These are phyloP conservation scores for Drosophila setifemur DNA, from an alignment of 1,140 invertebrate species.

Conservation along the genomic window DNA sequence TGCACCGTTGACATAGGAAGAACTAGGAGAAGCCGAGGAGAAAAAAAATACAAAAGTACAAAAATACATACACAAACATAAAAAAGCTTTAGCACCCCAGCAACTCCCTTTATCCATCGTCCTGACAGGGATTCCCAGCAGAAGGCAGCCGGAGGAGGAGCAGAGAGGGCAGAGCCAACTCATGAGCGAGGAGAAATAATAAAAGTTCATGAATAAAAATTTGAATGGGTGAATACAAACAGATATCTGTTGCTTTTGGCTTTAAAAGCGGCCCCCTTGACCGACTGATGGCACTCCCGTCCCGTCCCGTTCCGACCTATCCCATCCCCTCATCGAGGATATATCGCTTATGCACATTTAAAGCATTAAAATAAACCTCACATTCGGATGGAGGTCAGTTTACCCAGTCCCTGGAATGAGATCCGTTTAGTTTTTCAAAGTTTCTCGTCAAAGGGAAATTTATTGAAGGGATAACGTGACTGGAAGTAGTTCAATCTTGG, in stretches of 20 bases:
- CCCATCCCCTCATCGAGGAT: neutral
- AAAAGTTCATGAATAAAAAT: slow-evolving; percentile 80
- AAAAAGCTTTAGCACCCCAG: slow-evolving; percentile 35
- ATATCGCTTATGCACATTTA: slow-evolving; percentile 38
- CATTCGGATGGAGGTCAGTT: slow-evolving; percentile 19
- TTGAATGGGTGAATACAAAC: slow-evolving; percentile 71
- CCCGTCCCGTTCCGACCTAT: neutral
- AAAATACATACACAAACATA: slow-evolving; percentile 29
- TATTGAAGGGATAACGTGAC: neutral
- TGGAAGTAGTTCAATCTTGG: no score
- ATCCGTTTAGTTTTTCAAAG: neutral
- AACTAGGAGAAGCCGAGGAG: slow-evolving; percentile 6
- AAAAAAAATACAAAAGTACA: slow-evolving; percentile 5
- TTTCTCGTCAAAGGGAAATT: neutral
- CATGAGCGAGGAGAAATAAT: slow-evolving; percentile 60
- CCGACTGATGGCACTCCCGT: slow-evolving; percentile 21
- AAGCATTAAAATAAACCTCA: slow-evolving; percentile 27
- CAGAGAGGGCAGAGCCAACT: no score
- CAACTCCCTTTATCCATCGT: neutral
- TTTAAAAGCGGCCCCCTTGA: slow-evolving; percentile 51
- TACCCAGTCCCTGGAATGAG: neutral
- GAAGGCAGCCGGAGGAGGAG: no score
- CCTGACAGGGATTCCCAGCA: slow-evolving; percentile 26
- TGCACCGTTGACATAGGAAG: slow-evolving; percentile 33
- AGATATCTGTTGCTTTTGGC: slow-evolving; percentile 74